phyloP scores from a whole-genome alignment of 1,140 invertebrate genomes.

The Zaprionus nigranus region DNA sequence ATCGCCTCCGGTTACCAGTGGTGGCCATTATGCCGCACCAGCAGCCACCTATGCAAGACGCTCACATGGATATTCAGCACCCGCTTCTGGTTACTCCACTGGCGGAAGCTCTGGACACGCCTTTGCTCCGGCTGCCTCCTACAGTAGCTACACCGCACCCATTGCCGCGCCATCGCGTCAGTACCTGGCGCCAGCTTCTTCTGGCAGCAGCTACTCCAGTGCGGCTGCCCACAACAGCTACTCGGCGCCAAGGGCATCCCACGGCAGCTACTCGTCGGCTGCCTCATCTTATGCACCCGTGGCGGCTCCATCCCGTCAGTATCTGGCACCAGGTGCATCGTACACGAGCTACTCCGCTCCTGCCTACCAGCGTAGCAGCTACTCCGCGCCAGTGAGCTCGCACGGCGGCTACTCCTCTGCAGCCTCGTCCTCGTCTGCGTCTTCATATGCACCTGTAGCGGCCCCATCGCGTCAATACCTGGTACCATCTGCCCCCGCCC shows the following conservation, averaged over 20 bases:
- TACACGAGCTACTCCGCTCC: constrained; percentile 16
- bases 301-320: constrained; percentile 24
- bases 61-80: constrained; percentile 25
- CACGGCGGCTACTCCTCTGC: constrained; percentile 31
- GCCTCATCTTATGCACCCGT: constrained; percentile 14
- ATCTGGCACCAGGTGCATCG: constrained; percentile 17
- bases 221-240: constrained; percentile 29
- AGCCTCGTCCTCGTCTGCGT: constrained; percentile 18
- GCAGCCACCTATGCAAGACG: constrained; percentile 8
- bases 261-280: constrained; percentile 36
- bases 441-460: constrained; percentile 1
- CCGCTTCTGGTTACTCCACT: constrained; percentile 7
- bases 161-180: constrained; percentile 30
- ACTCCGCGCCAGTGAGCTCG: constrained; percentile 9
- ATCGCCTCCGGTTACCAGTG: background rate
- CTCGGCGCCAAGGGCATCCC: constrained; percentile 41
- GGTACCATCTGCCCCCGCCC: background rate
- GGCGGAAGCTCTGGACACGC: constrained; percentile 13
- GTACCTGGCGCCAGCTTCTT: constrained; percentile 27
- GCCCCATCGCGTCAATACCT: constrained; percentile 24
- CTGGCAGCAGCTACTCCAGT: constrained; percentile 23
- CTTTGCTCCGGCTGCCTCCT: constrained; percentile 25
- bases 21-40: constrained; percentile 20
- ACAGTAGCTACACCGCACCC: constrained; percentile 26
- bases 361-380: constrained; percentile 10